A percentile compares a stretch with the other conserved stretches of the same genome.
phyloP scores from a whole-genome alignment of 2,797 vertebrate species.

The Adrianichthys oophorus region DNA sequence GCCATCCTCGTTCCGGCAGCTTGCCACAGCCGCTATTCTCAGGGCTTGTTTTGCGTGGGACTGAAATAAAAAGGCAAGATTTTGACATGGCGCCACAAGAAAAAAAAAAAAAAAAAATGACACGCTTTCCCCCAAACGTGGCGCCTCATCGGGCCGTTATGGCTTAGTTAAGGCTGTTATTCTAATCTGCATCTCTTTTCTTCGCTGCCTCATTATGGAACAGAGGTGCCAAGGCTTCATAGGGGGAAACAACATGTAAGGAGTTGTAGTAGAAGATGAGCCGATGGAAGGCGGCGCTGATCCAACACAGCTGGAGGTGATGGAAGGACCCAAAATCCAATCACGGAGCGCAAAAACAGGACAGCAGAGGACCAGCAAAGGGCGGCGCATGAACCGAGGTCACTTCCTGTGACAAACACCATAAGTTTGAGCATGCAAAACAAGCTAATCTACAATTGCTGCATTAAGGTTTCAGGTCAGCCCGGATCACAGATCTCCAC shows the following conservation, averaged over 20 bases:
- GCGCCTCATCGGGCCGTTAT: conserved; percentile 63
- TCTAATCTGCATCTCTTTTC: conserved; percentile 73
- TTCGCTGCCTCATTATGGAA: conserved; percentile 62
- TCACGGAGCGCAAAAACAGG: conserved; percentile 31
- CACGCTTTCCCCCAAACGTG: conserved; percentile 59
- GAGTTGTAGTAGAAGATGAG: conserved; percentile 28
- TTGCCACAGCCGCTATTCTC: conserved; percentile 60
- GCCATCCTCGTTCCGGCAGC: conserved; percentile 45
- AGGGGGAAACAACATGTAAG: conserved; percentile 40
- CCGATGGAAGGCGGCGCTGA: conserved; percentile 40
- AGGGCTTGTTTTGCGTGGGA: conserved; percentile 58
- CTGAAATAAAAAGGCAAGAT: conserved; percentile 41
- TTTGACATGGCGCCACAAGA: conserved; percentile 36
- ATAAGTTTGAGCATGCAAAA: conserved; percentile 28
- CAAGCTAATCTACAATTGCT: not conserved
- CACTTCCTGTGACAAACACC: conserved; percentile 23
- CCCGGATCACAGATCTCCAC: conserved; percentile 17
- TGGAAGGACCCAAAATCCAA: conserved; percentile 24
- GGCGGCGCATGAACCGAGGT: conserved; percentile 7
- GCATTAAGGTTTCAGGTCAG: too few species aligned
- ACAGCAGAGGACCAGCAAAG: conserved; percentile 25
- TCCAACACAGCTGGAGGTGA: conserved; percentile 31
- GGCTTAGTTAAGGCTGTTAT: conserved; percentile 78
- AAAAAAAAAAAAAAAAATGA: conserved; percentile 68
- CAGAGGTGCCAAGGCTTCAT: conserved; percentile 65